Evolutionary conservation across 2,888 invertebrate genomes (phyloP).

Genomic region (Xestia ashworthii): DNA sequence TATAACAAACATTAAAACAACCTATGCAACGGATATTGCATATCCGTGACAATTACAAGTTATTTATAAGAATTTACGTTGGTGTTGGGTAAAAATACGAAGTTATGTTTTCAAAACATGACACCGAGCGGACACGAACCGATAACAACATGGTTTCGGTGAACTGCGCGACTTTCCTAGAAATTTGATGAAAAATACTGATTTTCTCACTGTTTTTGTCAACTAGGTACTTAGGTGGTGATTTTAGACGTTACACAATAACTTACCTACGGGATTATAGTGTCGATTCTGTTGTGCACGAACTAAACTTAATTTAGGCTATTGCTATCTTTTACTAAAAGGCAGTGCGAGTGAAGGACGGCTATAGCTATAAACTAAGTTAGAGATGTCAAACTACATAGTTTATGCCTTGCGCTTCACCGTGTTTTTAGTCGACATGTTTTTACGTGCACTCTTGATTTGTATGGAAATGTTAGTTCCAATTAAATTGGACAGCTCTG

Average conservation of each 20-base stretch:
- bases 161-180: constrained; percentile 62
- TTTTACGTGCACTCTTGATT: too few relatives aligned
- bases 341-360: too few relatives aligned
- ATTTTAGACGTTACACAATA: not conserved
- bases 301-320: too few relatives aligned
- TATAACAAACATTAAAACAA: constrained; percentile 6
- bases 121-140: constrained; percentile 70
- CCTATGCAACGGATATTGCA: constrained; percentile 63
- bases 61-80: constrained; percentile 71
- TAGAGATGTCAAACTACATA: too few relatives aligned
- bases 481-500: too few relatives aligned
- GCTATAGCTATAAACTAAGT: too few relatives aligned
- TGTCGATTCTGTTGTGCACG: too few relatives aligned
- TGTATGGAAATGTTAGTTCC: too few relatives aligned
- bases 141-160: constrained; percentile 68
- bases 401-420: too few relatives aligned
- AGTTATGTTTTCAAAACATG: constrained; percentile 80
- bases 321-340: too few relatives aligned
- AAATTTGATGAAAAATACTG: constrained; percentile 45
- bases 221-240: not conserved
- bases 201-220: constrained; percentile 27
- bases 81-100: constrained; percentile 76
- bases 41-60: constrained; percentile 67
- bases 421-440: too few relatives aligned
- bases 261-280: too few relatives aligned